Evolutionary conservation across 1,140 invertebrate genomes (phyloP), one percentile per base, ranked within the genome.

Genomic region (Trypoxylus dichotomus): DNA sequence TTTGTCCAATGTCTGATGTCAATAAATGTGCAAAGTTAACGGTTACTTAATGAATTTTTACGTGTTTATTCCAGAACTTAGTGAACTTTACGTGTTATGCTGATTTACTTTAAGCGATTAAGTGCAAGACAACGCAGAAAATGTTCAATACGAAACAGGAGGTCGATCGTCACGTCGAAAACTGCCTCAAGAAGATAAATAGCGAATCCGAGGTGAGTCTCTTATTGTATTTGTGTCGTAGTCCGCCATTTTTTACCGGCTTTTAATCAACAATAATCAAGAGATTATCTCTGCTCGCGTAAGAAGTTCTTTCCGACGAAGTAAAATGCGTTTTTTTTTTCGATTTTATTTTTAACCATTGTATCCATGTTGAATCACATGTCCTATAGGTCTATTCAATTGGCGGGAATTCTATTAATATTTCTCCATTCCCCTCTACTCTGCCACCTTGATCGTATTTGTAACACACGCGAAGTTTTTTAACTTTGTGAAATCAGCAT

Each of bases 101-200:
- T 41, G 32, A 74, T 41, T 19, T 74, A 43, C 19, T 41, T n/a
- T 74, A 74, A 29, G n/a, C 19, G 41, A 24, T 37, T 74, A 41
- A 74, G 41, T 42, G 72, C 27, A 41, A 43, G 19, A 76, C 11
- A n/a, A 54, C 10, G 32, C 6, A 54, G 5, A 84, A 80, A 82
- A 93, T 93, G 92, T 91, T 92, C 84, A 89, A 88, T 76, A 89
- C 88, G 2, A 93, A 93, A 83, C 88, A 89, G 76, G 91, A 93
- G 77, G 91, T 94, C 7, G 92, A 94, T 83, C 89, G 88, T 79
- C 92, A 93, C 85, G 92, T 93, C 24, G 84, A 90, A 78, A 90
- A 91, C 71, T 88, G 91, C 73, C 87, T 93, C 75, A 88, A 88
- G 58, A 92, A 91, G 83, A 86, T 92, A 68, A 90, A 88, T 77